Evolutionary conservation across 2,113 vertebrate genomes (phyloP), one percentile per base, ranked within the genome.

Genomic region (Orientallactaga bullata): DNA sequence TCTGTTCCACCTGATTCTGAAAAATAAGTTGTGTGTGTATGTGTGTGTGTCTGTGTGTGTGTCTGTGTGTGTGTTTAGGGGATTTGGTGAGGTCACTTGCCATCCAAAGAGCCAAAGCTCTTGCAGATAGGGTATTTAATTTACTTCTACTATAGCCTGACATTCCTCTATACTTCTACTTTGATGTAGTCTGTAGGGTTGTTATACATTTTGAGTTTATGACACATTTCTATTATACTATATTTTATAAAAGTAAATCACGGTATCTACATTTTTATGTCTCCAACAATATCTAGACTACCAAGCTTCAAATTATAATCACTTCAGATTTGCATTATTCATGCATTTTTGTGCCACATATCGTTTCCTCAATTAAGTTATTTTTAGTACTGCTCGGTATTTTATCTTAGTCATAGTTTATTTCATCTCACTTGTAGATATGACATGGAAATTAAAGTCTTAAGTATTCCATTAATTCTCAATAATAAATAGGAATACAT

Each of bases 201-300:
- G 28, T 21, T 79, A 39, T 39, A 42, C 68, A 81, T 42, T 13
- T 23, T 21, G 42, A 82, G 73, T 78, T 77, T 87, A 90, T 89
- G 21, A 23, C 13, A 69, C 8, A 35, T 77, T 92, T 73, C 47
- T 69, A 30, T 65, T 58, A n/a, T n/a, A 28, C 4, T 26, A 2
- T 68, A 55, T 85, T 85, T 85, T 73, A 76, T 87, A 66, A 88
- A 16, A 90, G 2, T 71, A 84, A 90, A 90, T 47, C 55, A 2
- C 78, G 9, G 3, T 61, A 73, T 82, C 47, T 35, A 11, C 18
- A 83, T 88, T 85, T 90, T 69, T 18, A 28, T 73, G 60, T 82
- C 42, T 84, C 51, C 42, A 80, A 32, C 20, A 91, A 60, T 26
- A 63, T 32, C 63, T 55, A 24, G 16, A 85, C 1, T 61, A 20